Evolutionary conservation across 2,888 invertebrate genomes (phyloP).

Genomic region (Drosophila cyrtoloma): DNA sequence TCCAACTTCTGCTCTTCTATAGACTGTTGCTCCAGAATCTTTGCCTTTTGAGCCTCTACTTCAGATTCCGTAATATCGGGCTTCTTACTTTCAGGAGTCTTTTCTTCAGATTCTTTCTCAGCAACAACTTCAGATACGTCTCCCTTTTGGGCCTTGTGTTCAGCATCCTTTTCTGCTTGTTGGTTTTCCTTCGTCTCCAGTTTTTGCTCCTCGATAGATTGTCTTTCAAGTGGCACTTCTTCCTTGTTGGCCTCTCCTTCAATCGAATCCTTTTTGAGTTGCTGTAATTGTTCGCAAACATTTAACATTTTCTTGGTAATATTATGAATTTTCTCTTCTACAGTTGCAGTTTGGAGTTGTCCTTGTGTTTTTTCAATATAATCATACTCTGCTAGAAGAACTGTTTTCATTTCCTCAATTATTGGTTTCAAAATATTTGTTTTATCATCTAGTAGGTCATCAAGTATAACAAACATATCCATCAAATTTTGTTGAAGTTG

Average conservation of each 20-base stretch:
- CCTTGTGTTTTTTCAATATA: slow-evolving; percentile 60
- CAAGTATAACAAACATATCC: slow-evolving; percentile 79
- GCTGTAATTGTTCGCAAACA: slow-evolving; percentile 52
- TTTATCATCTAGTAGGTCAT: slow-evolving; percentile 67
- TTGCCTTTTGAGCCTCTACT: neutral
- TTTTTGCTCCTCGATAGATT: neutral
- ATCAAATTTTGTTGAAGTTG: slow-evolving; percentile 79
- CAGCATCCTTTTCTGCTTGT: neutral
- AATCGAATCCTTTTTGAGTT: neutral
- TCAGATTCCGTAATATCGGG: neutral
- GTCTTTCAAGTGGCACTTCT: neutral
- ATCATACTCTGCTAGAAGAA: slow-evolving; percentile 62
- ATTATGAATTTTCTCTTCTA: slow-evolving; percentile 48
- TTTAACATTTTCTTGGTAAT: slow-evolving; percentile 50
- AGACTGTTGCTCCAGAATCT: neutral
- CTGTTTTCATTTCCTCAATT: slow-evolving; percentile 59
- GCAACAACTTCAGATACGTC: slow-evolving; percentile 10
- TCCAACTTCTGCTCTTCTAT: slow-evolving; percentile 34
- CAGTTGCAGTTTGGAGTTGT: slow-evolving; percentile 28
- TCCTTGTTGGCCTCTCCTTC: neutral
- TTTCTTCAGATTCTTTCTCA: slow-evolving; percentile 6
- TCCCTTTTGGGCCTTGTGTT: neutral
- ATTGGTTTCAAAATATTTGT: slow-evolving; percentile 30
- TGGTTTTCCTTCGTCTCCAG: neutral
- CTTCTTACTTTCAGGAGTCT: neutral